A percentile compares a stretch with the other conserved stretches of the same genome.
These are phyloP conservation scores for Eulithis prunata DNA, from an alignment of 2,888 invertebrate species.

Conservation along the genomic window DNA sequence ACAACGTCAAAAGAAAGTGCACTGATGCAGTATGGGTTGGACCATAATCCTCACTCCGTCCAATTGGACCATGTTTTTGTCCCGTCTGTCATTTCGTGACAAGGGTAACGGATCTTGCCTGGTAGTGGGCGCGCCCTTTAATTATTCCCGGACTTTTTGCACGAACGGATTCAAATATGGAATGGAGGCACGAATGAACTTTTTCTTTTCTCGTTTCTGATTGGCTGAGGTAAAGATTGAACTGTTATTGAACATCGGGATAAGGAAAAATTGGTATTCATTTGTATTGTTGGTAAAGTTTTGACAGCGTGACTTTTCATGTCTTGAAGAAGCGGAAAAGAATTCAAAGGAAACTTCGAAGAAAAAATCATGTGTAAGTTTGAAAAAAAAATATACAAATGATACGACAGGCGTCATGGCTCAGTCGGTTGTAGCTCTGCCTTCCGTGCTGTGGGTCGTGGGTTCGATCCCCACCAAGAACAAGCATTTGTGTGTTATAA, in stretches of 20 bases:
- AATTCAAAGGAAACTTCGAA: too few species aligned
- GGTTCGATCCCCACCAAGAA: too few species aligned
- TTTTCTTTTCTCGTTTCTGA: slow-evolving; percentile 35
- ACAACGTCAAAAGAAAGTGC: too few species aligned
- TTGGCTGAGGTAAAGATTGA: slow-evolving; percentile 23
- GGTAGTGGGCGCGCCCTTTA: slow-evolving; percentile 55
- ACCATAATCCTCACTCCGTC: slow-evolving; percentile 5
- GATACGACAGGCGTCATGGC: too few species aligned
- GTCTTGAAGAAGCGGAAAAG: too few species aligned
- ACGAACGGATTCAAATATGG: slow-evolving; percentile 55
- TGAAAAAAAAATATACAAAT: too few species aligned
- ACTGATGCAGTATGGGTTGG: too few species aligned
- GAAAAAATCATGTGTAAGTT: too few species aligned
- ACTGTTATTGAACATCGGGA: neutral
- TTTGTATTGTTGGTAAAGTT: slow-evolving; percentile 6
- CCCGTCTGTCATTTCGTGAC: slow-evolving; percentile 61
- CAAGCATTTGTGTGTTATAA: too few species aligned
- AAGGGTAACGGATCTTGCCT: slow-evolving; percentile 52
- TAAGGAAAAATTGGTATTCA: neutral
- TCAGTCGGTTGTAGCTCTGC: too few species aligned
- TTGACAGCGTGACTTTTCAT: neutral
- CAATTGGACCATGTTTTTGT: slow-evolving; percentile 55
- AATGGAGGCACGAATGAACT: slow-evolving; percentile 46
- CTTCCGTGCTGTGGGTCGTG: too few species aligned
- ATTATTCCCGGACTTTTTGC: slow-evolving; percentile 61